Base-by-base conservation (phyloP, 2,797 vertebrate species). In the Graptemys geographica region DNA sequence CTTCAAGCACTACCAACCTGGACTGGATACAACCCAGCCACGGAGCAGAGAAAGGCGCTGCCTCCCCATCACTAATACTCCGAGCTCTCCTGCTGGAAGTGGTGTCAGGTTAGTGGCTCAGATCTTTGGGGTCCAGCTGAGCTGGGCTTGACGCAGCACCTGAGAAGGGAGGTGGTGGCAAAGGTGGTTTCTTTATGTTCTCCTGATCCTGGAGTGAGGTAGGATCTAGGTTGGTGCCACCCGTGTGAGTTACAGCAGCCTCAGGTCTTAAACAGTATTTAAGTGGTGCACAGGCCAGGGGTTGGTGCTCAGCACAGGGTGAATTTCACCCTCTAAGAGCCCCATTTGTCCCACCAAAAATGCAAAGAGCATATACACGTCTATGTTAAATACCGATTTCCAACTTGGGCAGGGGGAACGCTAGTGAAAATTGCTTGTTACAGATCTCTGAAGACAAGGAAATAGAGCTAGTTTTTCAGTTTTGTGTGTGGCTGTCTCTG, bases 111-210 rank as follows among this genome's bases (percentile, higher is more conserved):
- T 37, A 44, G 11, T 28, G 74, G 74, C 41, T 41, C 3, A 0
- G 76, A 8, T 74, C 78, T 9, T 0, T 37, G 79, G 82, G 74
- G 13, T 81, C 59, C 25, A 31, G 56, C 78, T 47, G 84, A 41
- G 53, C 0, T 0, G 28, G 28, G 0, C 56, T 79, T 0, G 0
- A 1, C 3, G 4, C 51, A 15, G 11, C 25, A 56, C 80, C 62
- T 11, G 4, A 37, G 52, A 83, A 52, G 23, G 59, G 69, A 89
- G 84, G 56, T 28, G n/a, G 62, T 65, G 84, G 12, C 0, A 0
- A 33, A 79, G 82, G 79, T 56, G 27, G 57, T 21, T 9, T 0
- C 53, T 37, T 79, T 7, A 6, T 62, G 51, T 52, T 19, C 0
- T 25, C 3, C 4, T 16, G 65, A 52, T 86, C 74, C 87, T 74